Base-by-base conservation (phyloP, 1,140 invertebrate genomes). In the Manduca sexta region DNA sequence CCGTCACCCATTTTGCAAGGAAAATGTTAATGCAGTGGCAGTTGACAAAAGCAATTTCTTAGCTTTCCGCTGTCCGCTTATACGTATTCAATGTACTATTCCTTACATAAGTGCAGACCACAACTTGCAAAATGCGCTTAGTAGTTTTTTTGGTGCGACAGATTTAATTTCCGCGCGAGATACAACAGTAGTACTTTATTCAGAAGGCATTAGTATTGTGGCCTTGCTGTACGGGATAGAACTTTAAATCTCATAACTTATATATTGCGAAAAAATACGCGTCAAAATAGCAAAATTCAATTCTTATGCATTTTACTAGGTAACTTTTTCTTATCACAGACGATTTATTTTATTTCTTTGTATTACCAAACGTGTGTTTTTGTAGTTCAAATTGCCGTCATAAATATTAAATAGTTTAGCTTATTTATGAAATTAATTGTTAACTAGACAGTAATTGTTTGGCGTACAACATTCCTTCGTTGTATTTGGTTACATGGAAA, bases 331-430 rank as follows among this genome's bases (percentile, higher is more conserved):
- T 66, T 73, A 76, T 76, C 69, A 76, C 73, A 73, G 69, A 57
- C 57, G 39, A 52, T 67, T 65, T 40, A 54, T 60, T 67, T 65
- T 40, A 54, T 60, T 49, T 43, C 42, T 34, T 37, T 48, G 33
- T 49, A 45, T 34, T 30, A 30, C 38, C 16, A 18, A 30, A 43
- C 21, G 1, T 30, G 17, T 43, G 21, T 29, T 3, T 41, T 48
- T 54, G 49, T 53, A 60, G 57, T 45, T 39, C 17, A n/a, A n/a
- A n/a, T n/a, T 50, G 56, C 70, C 72, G 68, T 74, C 72, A 78
- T 70, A 70, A 78, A 78, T 75, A 78, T 75, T 78, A 75, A 62
- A 65, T 74, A 73, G 65, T 69, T 65, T 45, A 4, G 35, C 18
- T 17, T 17, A 40, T 18, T 40, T 40, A 18, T 40, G 15, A 17